phyloP scores from a whole-genome alignment of 2,113 vertebrate species.

The Tachysurus fulvidraco region DNA sequence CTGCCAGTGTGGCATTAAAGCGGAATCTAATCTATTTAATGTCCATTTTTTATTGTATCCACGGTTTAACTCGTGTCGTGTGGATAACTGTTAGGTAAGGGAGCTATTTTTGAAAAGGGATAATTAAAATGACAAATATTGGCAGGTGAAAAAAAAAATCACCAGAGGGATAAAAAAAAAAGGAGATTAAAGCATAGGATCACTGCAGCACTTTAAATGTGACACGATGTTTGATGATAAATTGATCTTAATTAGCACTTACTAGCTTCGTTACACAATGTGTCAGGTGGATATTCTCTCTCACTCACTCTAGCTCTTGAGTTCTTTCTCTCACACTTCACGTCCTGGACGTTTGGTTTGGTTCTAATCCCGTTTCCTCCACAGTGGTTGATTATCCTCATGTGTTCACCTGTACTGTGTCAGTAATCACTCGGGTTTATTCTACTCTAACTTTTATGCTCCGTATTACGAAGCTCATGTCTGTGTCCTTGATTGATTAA shows the following conservation, averaged over 20 bases:
- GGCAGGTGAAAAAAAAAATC: not conserved
- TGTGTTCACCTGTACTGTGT: not conserved
- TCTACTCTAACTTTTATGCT: not conserved
- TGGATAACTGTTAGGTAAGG: not conserved
- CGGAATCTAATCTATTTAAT: not conserved
- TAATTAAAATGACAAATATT: conserved; percentile 18
- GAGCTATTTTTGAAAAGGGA: conserved; percentile 20
- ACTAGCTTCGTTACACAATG: conserved; percentile 26
- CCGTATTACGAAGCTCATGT: not conserved
- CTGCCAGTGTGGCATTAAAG: not conserved
- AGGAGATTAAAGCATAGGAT: not conserved
- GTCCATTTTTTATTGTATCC: not conserved
- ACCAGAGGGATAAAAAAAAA: not conserved
- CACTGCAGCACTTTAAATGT: conserved; percentile 7
- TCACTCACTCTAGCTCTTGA: not conserved
- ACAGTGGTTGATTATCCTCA: not conserved
- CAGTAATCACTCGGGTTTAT: not conserved
- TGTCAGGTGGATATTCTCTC: conserved; percentile 22
- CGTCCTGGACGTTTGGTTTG: not conserved
- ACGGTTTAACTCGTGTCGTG: not conserved
- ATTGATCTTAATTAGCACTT: conserved; percentile 38
- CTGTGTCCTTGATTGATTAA: not conserved
- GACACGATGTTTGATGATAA: conserved; percentile 22
- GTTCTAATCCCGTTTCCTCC: not conserved
- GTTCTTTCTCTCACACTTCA: not conserved